Evolutionary conservation across 2,888 invertebrate genomes (phyloP), one percentile per base, ranked within the genome.

Genomic region (Drosophila anomelani): DNA sequence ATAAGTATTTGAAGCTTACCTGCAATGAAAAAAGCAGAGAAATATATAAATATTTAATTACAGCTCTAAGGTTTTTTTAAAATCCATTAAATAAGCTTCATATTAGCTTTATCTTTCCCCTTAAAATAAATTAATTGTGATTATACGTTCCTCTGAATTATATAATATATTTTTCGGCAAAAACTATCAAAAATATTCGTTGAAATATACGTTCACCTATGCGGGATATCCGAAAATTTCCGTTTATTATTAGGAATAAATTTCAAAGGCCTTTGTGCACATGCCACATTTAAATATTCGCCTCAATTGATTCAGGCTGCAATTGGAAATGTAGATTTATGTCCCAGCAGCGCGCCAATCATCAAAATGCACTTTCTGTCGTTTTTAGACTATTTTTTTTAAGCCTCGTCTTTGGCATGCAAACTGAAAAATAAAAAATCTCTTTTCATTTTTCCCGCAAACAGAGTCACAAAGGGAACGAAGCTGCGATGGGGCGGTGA

Each of bases 271-370:
- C 51, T 53, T 53, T 53, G 51, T 53, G 51, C 51, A 34, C 34
- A 34, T 34, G 51, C 26, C 34, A 34, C 34, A 26, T 44, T 61
- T 26, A 41, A 57, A 49, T 64, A 15, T 34, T 47, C 39, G 39
- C 38, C 38, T 39, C 15, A 55, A 67, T 39, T 54, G 54, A 51
- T 66, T 54, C 57, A 10, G 34, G 20, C 34, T 29, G 57, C 57
- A 74, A 72, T 74, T 64, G 23, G 23, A 57, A 58, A 74, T 75
- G 75, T 57, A 58, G 64, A 81, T 80, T 83, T 67, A 66, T 71
- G 67, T 75, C 63, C 75, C 68, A 59, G 58, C 47, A 76, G 76
- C 57, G 57, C 51, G 57, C 56, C 57, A 75, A 76, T 76, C 62
- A 70, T 76, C 71, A 46, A 75, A 68, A 70, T 76, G 76, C 75